These are phyloP conservation scores for Agrotis puta DNA, from an alignment of 2,888 invertebrate species.

Conservation along the genomic window DNA sequence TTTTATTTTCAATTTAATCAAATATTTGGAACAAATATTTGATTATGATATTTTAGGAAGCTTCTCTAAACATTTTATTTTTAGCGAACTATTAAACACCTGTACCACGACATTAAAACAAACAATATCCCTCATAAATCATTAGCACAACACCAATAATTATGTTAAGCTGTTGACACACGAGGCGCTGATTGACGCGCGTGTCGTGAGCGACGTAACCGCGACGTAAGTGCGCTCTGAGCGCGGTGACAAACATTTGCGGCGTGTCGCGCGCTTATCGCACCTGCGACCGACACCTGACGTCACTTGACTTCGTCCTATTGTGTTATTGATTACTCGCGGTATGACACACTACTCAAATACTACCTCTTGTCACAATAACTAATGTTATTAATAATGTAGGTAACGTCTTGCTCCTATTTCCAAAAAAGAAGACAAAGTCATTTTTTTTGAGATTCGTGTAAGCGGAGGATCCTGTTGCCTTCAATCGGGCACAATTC, in stretches of 20 bases:
- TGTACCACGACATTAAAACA: constrained; percentile 14
- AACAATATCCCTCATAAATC: constrained; percentile 24
- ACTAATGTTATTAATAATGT: no score
- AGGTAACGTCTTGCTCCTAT: no score
- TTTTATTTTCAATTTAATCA: no score
- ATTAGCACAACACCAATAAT: constrained; percentile 30
- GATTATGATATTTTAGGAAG: no score
- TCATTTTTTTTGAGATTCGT: no score
- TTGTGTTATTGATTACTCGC: constrained; percentile 14
- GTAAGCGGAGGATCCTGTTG: no score
- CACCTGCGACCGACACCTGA: constrained; percentile 32
- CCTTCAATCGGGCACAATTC: no score
- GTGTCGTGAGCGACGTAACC: constrained; percentile 8
- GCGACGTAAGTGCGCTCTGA: background rate
- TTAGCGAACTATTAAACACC: no score
- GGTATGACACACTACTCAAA: background rate
- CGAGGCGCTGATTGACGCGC: constrained; percentile 40
- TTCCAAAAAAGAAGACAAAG: no score
- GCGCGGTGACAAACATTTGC: constrained; percentile 30
- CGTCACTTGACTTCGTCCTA: background rate
- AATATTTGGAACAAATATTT: no score
- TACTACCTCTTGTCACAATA: background rate
- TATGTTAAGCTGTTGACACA: constrained; percentile 51
- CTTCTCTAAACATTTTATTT: no score
- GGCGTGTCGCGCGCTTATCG: constrained; percentile 13